Conservation (phyloP, 1,140 invertebrate genomes). For the Drosophila tani region DNA sequence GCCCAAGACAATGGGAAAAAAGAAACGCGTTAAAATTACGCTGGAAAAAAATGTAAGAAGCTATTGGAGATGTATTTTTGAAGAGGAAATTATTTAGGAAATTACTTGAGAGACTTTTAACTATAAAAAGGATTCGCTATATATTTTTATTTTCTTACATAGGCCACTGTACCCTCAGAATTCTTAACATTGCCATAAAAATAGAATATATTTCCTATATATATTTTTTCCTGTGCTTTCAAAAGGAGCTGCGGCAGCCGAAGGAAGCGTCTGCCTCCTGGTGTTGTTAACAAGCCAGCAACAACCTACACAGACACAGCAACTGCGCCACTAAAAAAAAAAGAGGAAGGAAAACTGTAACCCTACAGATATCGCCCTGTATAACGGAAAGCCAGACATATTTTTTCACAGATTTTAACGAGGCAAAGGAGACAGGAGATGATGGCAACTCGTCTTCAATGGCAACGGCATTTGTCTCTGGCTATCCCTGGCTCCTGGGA, state of each 20-base stretch:
- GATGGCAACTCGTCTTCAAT: constrained; percentile 49
- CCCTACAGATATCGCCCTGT: constrained; percentile 68
- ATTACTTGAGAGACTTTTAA: no score
- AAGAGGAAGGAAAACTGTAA: constrained; percentile 66
- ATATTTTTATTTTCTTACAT: no score
- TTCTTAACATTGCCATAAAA: no score
- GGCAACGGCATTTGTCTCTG: constrained; percentile 66
- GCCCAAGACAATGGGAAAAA: constrained; percentile 25
- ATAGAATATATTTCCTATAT: neutral
- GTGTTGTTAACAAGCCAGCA: constrained; percentile 72
- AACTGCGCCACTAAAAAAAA: constrained; percentile 10
- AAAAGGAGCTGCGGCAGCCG: constrained; percentile 43
- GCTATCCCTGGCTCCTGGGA: constrained; percentile 34
- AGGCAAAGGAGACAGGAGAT: constrained; percentile 44
- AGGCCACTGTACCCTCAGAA: no score
- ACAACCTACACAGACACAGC: constrained; percentile 16
- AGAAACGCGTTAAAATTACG: constrained; percentile 32
- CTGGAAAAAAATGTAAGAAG: constrained; percentile 5
- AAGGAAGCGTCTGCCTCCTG: constrained; percentile 56
- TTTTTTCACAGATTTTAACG: constrained; percentile 79
- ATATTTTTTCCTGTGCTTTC: neutral
- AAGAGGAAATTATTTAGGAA: no score
- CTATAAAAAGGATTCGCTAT: no score
- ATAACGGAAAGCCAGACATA: constrained; percentile 75
- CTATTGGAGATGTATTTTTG: neutral